Base-by-base conservation (phyloP, 2,797 vertebrate species). In the Sebastes wilsoni region DNA sequence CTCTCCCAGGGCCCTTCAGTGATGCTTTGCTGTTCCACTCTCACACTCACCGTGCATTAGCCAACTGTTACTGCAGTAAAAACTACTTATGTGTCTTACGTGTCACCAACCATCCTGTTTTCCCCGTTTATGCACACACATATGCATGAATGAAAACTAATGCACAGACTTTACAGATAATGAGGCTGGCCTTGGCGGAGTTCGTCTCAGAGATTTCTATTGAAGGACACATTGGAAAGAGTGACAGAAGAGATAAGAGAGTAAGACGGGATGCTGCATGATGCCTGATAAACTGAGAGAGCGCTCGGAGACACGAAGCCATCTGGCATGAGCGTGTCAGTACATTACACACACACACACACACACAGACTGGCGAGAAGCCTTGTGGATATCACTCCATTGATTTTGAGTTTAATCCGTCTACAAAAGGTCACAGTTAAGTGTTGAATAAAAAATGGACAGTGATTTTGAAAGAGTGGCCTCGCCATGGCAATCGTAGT, bases 341-440 rank as follows among this genome's bases (percentile, higher is more conserved):
- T 36, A 32, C 6, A 75, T 3, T 8, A 74, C 68, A 34, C 6
- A 46, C 13, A 66, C 49, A n/a, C 42, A 76, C n/a, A 66, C 49
- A n/a, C 42, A 70, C 25, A 77, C n/a, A 79, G 5, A 80, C 34
- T 12, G 7, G 12, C 79, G 2, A 32, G 49, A 66, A 66, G 79
- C 79, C 78, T 85, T 79, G 75, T 66, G 52, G 18, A 75, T 73
- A 71, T 71, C 68, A 36, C 55, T 65, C n/a, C 42, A 85, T 66
- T 87, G 85, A 91, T 89, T 88, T 46, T n/a, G 62, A 82, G 79
- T 77, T 84, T 27, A 22, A 66, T 67, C 52, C 11, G 64, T 81
- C 77, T 49, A 79, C 68, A 60, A 88, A 91, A 90, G 88, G 82
- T 87, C 82, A 89, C 13, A 66, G 25, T 73, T 72, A 81, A 90